These are phyloP conservation scores for Lydus trimaculatus DNA, from an alignment of 2,888 invertebrate species.

Conservation along the genomic window DNA sequence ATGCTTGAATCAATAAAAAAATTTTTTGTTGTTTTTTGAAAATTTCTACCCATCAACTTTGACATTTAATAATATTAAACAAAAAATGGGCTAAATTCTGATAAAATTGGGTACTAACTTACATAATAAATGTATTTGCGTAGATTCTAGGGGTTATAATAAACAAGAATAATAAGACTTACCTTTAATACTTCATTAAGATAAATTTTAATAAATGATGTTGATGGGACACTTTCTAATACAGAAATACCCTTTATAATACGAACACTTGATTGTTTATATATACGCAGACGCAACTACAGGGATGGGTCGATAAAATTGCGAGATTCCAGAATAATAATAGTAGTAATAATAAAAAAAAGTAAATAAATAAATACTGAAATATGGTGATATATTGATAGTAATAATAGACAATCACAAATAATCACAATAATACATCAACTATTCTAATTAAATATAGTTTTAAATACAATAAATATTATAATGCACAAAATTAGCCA, in stretches of 20 bases:
- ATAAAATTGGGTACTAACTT: not conserved
- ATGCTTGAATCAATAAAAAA: conserved; percentile 27
- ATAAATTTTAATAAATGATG: conserved; percentile 23
- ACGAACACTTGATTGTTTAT: conserved; percentile 44
- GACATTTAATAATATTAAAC: not conserved
- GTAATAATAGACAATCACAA: conserved; percentile 1
- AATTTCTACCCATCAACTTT: conserved; percentile 2
- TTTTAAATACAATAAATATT: not conserved
- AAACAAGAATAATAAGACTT: conserved; percentile 13
- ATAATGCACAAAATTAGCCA: not conserved
- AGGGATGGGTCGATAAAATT: conserved; percentile 40
- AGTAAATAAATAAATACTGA: conserved; percentile 5
- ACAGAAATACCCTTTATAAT: conserved; percentile 39
- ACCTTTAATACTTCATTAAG: conserved; percentile 29
- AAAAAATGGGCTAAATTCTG: not conserved
- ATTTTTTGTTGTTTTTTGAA: not conserved
- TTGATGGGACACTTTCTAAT: conserved; percentile 37
- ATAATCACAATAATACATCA: not conserved
- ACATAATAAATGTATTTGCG: not conserved
- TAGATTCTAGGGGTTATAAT: not conserved
- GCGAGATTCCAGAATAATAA: not conserved
- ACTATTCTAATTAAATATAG: not conserved
- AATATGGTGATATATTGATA: conserved; percentile 9
- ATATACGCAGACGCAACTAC: conserved; percentile 34
- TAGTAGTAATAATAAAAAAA: conserved; percentile 19